Base-by-base conservation (phyloP, 1,140 invertebrate genomes). In the Euwallacea similis region DNA sequence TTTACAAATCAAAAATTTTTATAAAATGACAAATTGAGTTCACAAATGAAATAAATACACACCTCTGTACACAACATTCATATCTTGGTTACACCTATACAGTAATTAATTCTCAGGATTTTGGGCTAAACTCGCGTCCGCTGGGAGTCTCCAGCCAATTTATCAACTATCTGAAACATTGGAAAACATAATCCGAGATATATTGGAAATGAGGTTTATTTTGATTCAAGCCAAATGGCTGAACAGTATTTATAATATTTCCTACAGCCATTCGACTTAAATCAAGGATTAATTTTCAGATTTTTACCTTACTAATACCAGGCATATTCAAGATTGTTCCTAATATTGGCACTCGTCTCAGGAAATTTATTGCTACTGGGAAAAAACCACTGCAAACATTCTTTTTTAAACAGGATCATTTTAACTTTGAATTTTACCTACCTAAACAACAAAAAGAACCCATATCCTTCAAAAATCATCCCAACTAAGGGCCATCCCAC, bases 401-500 rank as follows among this genome's bases (percentile, higher is more conserved):
- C n/a, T 33, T 33, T 33, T 33, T 33, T 33, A 33, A 4, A 33
- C 71, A 64, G 72, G 56, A 60, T 46, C 44, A 58, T 58, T 50
- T 11, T 50, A 7, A 7, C 6, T 50, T 7, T 50, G 46, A 0
- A 50, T 7, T 43, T 42, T 6, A 16, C 9, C 9, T 83, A 89
- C 88, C 88, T 91, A 80, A 94, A 95, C 50, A 95, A 81, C 60
- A 93, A 82, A 67, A 94, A 82, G 80, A 95, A 95, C 69, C 93
- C 93, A 84, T 94, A 95, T 41, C 92, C 89, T 87, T 99, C 98
- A 77, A 98, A 86, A 56, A 96, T 86, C 93, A 99, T 99, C 66
- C 98, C 98, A 76, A 98, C 82, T 59, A 99, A 84, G 2, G 98
- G 97, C 90, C 93, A 99, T 47, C 98, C 97, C 53, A 98, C 79